Conservation (phyloP, 2,888 invertebrate genomes). For the Brenthis ino region DNA sequence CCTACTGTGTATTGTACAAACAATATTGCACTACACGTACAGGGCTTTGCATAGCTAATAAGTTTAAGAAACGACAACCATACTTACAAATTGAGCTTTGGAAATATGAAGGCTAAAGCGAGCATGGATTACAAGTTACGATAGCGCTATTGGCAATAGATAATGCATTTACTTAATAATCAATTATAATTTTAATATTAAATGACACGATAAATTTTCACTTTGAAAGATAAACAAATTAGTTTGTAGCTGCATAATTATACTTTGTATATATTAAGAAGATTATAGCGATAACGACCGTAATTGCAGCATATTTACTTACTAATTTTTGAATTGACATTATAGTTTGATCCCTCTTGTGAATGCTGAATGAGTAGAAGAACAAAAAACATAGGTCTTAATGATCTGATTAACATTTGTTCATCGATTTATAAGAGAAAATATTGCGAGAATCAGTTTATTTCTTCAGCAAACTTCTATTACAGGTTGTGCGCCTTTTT, state of each 20-base stretch:
- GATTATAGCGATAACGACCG: too few species aligned
- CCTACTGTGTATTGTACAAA: conserved; percentile 26
- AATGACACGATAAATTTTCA: conserved; percentile 10
- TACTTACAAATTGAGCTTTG: conserved; percentile 30
- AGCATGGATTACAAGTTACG: conserved; percentile 30
- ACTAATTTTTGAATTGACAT: too few species aligned
- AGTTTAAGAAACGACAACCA: conserved; percentile 34
- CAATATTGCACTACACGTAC: conserved; percentile 32
- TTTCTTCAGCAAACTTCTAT: too few species aligned
- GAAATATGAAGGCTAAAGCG: conserved; percentile 33
- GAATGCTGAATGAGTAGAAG: too few species aligned
- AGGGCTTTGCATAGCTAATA: conserved; percentile 37
- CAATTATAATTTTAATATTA: conserved; percentile 21
- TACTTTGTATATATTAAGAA: not conserved
- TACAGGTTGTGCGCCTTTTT: too few species aligned
- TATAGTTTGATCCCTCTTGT: too few species aligned
- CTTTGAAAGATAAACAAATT: not conserved
- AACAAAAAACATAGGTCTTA: too few species aligned
- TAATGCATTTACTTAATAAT: conserved; percentile 14
- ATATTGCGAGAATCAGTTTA: too few species aligned
- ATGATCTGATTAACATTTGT: too few species aligned
- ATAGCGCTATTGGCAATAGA: conserved; percentile 32
- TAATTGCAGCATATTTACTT: too few species aligned
- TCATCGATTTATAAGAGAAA: too few species aligned
- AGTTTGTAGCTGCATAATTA: conserved; percentile 5